Base-by-base conservation (phyloP, 2,113 vertebrate species). In the Microtus pennsylvanicus region DNA sequence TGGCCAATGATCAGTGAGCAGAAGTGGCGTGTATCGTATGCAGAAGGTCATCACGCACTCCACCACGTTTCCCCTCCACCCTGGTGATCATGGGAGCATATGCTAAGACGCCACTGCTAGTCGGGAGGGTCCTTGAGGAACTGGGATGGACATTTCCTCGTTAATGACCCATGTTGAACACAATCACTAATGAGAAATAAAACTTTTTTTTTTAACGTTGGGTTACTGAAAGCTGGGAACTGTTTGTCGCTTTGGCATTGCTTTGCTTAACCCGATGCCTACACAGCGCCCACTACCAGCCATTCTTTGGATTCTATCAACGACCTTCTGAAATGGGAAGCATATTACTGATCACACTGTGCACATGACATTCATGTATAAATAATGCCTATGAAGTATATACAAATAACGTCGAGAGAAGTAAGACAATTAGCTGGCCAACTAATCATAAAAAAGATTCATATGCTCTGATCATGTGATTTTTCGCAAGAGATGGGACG, bases 41-140 rank as follows among this genome's bases (percentile, higher is more conserved):
- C 4, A 3, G 7, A 72, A 93, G 38, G 35, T 21, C 78, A 19
- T 38, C 11, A 24, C 26, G 9, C 6, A 63, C 28, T 38, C 35
- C 9, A 3, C 74, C 22, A 0, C 3, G 1, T 26, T 12, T n/a
- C 7, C 61, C 38, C 26, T 74, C 45, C 0, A 0, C 26, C 14
- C 10, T 22, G 47, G 26, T 22, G 24, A 21, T 4, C 5, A 5
- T 8, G 16, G 26, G 61, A 30, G 10, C 22, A 12, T 1, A 7
- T 33, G 16, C 63, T 35, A 58, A 42, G 35, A 19, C 1, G 3
- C 1, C 19, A 52, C n/a, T 65, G 52, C 28, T 35, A 5, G 22
- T 69, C 10, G 7, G 4, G 0, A 21, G 3, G 22, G 74, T 6
- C 75, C 78, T 30, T 12, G 63, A n/a, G 55, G 1, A 6, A 74